Base-by-base conservation (phyloP, 2,797 vertebrate species). In the Pampus argenteus region DNA sequence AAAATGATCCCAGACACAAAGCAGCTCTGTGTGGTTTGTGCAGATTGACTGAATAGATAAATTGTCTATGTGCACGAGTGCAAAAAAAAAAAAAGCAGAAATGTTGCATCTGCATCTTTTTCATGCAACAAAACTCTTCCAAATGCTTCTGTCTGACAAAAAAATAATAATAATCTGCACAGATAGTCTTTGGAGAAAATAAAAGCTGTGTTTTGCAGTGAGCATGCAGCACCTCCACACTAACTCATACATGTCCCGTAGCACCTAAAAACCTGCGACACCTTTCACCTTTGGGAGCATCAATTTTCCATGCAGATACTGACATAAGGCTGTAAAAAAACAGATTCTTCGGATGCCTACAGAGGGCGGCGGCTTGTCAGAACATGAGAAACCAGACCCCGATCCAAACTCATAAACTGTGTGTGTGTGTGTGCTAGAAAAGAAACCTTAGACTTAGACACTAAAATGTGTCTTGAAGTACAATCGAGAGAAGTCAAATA, bases 301-400 rank as follows among this genome's bases (percentile, higher is more conserved):
- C 40, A 57, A 31, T 83, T 65, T 66, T 73, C 34, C 0, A 5
- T 58, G 49, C 57, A 56, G 15, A 79, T 26, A 20, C 73, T 29
- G 78, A 86, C 66, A 68, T 40, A 17, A 48, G 36, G 3, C 11
- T 13, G 36, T 23, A 44, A 70, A 66, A 26, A 26, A 42, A 36
- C 56, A 65, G 59, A 94, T 92, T 68, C 76, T 83, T 88, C 0
- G 28, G 76, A 93, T 93, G 78, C 90, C 83, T 80, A 8, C 67
- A 44, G 40, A 18, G 69, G 73, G 78, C 73, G 28, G 74, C 2
- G 68, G 82, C 92, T 49, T 92, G 93, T 91, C 60, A 3, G 83
- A 75, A 68, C 94, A 86, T 87, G 93, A 90, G 72, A 8, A 55
- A 4, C 14, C 50, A 71, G 52, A 66, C 57, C 36, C 31, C 23